Conservation (phyloP, 2,888 invertebrate species). For the Dynastes grantii region DNA sequence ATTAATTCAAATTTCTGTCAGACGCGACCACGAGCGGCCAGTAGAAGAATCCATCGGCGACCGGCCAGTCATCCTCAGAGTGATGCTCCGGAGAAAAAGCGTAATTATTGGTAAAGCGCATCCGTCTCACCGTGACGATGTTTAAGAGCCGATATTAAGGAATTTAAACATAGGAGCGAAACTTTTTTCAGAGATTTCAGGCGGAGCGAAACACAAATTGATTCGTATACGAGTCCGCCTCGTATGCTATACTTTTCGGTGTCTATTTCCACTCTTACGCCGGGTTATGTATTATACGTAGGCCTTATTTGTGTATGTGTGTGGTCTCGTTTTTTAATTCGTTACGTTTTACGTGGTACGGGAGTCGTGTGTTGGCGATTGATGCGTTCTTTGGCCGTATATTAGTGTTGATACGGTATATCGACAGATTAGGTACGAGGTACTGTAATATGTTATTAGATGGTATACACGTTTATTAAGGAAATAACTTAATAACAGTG, state of each 20-base stretch:
- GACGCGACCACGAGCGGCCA: constrained; percentile 20
- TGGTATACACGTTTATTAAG: too few species aligned
- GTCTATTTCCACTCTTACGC: constrained; percentile 30
- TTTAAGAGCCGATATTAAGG: constrained; percentile 50
- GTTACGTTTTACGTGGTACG: constrained; percentile 27
- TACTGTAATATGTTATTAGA: not conserved
- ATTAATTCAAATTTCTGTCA: constrained; percentile 51
- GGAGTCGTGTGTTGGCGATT: constrained; percentile 34
- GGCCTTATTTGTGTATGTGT: constrained; percentile 10
- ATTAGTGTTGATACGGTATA: not conserved
- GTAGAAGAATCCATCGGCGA: constrained; percentile 7
- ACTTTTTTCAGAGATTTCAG: constrained; percentile 39
- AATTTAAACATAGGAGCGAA: constrained; percentile 50
- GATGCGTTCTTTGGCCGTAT: constrained; percentile 8
- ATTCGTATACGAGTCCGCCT: constrained; percentile 33
- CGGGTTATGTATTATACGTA: too few species aligned
- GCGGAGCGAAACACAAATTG: constrained; percentile 44
- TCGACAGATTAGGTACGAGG: not conserved
- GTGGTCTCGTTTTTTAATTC: constrained; percentile 48
- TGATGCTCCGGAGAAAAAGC: constrained; percentile 22
- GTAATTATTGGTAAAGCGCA: constrained; percentile 48
- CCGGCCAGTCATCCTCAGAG: constrained; percentile 7
- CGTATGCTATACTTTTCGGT: constrained; percentile 20
- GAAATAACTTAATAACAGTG: too few species aligned
- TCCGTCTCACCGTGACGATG: constrained; percentile 48